These are phyloP conservation scores for Andrena minutula DNA, from an alignment of 2,888 invertebrate genomes.

Conservation along the genomic window DNA sequence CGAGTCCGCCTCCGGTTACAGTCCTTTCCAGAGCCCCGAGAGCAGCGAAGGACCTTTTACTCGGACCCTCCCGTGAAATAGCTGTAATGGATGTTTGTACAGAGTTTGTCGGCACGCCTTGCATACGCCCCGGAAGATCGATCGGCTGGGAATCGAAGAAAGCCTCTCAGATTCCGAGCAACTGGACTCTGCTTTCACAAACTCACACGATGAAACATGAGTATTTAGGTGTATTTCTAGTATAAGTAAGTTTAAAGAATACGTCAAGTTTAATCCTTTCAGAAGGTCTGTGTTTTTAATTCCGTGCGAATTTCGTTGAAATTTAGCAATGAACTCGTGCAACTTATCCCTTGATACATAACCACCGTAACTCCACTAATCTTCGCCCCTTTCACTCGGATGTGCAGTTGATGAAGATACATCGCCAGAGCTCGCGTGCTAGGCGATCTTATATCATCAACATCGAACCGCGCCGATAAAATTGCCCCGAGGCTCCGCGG, in stretches of 20 bases:
- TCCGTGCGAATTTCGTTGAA: neutral
- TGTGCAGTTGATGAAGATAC: slow-evolving; percentile 34
- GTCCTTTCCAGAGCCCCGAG: slow-evolving; percentile 31
- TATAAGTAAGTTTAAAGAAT: too few species aligned
- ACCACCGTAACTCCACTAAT: slow-evolving; percentile 15
- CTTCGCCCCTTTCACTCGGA: slow-evolving; percentile 20
- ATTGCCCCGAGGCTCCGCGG: slow-evolving; percentile 11
- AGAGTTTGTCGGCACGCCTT: slow-evolving; percentile 4
- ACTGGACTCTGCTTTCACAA: too few species aligned
- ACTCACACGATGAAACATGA: too few species aligned
- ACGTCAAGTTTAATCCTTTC: too few species aligned
- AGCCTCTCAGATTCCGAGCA: neutral
- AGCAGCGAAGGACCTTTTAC: slow-evolving; percentile 34
- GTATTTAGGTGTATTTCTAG: too few species aligned
- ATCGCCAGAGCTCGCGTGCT: slow-evolving; percentile 32
- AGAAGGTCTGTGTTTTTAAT: neutral
- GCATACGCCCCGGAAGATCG: slow-evolving; percentile 19
- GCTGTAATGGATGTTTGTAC: slow-evolving; percentile 52
- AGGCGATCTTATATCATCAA: slow-evolving; percentile 56
- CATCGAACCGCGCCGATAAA: slow-evolving; percentile 38
- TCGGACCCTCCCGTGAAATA: slow-evolving; percentile 10
- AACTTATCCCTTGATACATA: neutral
- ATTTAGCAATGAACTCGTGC: neutral
- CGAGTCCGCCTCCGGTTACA: slow-evolving; percentile 44
- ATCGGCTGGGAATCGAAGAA: slow-evolving; percentile 21